A percentile compares a stretch with the other conserved stretches of the same genome.
Conservation (phyloP, 2,797 vertebrate genomes). For the Chaetophractus vellerosus region DNA sequence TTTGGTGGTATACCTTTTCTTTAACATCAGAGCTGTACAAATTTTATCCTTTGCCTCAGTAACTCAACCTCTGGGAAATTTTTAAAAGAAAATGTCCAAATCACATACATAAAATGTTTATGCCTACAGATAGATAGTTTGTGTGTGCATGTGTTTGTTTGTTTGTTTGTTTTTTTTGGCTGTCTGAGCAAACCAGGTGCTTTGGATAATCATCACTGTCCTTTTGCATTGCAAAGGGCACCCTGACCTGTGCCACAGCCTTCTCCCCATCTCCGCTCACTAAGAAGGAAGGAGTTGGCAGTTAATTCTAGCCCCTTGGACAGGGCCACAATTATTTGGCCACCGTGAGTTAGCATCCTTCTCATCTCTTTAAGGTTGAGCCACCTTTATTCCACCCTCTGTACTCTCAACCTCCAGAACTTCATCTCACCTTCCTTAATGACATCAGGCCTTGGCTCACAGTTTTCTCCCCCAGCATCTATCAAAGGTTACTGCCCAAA, state of each 20-base stretch:
- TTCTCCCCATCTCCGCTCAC: not conserved
- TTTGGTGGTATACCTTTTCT: not conserved
- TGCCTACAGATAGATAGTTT: not conserved
- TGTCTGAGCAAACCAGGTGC: not conserved
- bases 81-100: conserved; percentile 47
- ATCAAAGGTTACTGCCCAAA: not conserved
- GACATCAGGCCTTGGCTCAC: not conserved
- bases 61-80: not conserved
- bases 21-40: not conserved
- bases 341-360: not conserved
- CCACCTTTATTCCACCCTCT: not conserved
- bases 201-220: not conserved
- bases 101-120: not conserved
- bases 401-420: not conserved
- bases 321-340: not conserved
- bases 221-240: not conserved
- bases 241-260: not conserved
- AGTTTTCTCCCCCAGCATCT: not conserved
- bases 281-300: not conserved
- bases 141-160: no score
- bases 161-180: not conserved
- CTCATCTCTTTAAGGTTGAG: not conserved
- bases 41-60: conserved; percentile 47
- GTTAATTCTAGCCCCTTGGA: not conserved
- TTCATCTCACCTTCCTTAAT: not conserved